Conservation (phyloP, 30 jellyfish, hydroid and myxozoan genomes). For the Chironex yamaguchii region DNA sequence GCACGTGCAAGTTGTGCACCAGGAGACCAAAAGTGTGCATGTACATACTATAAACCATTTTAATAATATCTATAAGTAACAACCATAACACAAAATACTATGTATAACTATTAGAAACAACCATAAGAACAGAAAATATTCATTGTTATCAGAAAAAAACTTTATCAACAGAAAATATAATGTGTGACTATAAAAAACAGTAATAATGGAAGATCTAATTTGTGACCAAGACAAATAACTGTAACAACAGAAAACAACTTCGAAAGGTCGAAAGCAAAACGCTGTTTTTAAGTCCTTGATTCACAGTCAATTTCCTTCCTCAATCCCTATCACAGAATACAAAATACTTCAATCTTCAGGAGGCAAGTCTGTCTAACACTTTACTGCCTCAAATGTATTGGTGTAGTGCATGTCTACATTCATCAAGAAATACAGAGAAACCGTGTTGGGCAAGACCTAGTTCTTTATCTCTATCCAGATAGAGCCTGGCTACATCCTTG, state of each 20-base stretch:
- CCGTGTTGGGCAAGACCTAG: slow-evolving; percentile 18
- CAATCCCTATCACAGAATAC: slow-evolving; percentile 9
- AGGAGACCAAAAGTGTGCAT: neutral
- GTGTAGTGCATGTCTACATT: neutral
- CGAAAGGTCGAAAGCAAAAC: no score
- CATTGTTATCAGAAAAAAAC: neutral
- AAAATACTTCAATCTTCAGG: neutral
- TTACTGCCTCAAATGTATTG: slow-evolving; percentile 9
- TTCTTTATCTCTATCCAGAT: slow-evolving; percentile 46
- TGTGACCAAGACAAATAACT: no score
- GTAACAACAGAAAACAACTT: no score
- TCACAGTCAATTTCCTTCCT: no score
- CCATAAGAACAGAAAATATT: neutral
- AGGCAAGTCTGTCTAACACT: slow-evolving; percentile 27
- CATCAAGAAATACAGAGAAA: slow-evolving; percentile 12
- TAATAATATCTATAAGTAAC: no score
- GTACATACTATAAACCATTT: no score
- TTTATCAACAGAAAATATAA: no score
- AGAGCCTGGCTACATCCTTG: slow-evolving; percentile 35
- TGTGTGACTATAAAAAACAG: no score
- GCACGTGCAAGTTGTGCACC: neutral
- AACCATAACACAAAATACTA: no score
- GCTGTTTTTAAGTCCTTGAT: no score
- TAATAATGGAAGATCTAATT: no score
- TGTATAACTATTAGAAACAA: no score